Evolutionary conservation across 2,888 invertebrate species (phyloP).

Genomic region (Leuctra nigra): DNA sequence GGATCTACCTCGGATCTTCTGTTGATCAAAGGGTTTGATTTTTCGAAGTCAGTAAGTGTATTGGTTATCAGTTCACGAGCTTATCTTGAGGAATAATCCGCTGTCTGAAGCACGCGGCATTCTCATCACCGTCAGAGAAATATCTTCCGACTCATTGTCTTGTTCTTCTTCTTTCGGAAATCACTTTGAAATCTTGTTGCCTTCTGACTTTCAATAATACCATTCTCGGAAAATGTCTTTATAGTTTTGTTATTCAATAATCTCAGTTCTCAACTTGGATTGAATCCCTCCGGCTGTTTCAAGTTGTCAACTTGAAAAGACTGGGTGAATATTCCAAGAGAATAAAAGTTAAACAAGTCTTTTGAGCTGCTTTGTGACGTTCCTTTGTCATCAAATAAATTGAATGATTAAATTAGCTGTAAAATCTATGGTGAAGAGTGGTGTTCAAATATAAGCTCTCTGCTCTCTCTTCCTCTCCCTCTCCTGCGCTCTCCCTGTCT

Average conservation of each 20-base stretch:
- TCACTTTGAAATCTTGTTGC: too few species aligned
- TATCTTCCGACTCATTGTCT: too few species aligned
- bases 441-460: conserved; percentile 3
- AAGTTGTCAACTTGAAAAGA: not conserved
- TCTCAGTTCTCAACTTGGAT: not conserved
- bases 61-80: too few species aligned
- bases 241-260: not conserved
- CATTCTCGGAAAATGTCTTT: not conserved
- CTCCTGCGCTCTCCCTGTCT: not conserved
- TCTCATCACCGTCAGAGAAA: too few species aligned
- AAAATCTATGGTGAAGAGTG: not conserved
- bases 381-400: conserved; percentile 9
- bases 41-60: too few species aligned
- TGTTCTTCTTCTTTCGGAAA: too few species aligned
- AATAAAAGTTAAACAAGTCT: not conserved
- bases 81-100: too few species aligned
- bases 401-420: conserved; percentile 11
- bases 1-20: too few species aligned
- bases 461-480: not conserved
- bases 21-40: too few species aligned
- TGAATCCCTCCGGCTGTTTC: not conserved
- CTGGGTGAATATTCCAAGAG: not conserved
- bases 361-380: not conserved
- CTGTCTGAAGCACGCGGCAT: too few species aligned
- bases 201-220: not conserved